A percentile compares a stretch with the other conserved stretches of the same genome.
phyloP scores from a whole-genome alignment of 2,888 invertebrate species.

The Ectemnius lituratus region DNA sequence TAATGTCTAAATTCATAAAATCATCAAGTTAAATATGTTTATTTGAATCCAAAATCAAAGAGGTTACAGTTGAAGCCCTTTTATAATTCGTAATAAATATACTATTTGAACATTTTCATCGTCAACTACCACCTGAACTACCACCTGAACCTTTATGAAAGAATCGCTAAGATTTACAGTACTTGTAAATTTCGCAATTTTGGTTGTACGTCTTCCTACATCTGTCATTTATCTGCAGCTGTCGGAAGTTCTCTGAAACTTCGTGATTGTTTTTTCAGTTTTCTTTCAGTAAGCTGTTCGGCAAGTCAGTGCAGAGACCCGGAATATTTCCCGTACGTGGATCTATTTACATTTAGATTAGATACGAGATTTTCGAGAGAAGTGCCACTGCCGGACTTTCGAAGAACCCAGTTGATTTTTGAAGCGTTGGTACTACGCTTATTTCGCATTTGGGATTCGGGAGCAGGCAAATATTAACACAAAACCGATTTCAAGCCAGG shows the following conservation, averaged over 20 bases:
- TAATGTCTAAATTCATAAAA: no score
- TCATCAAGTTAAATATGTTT: no score
- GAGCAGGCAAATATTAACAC: no score
- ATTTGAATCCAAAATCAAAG: no score
- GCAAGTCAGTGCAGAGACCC: not conserved
- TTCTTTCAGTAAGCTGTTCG: constrained; percentile 8
- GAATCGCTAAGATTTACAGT: constrained; percentile 8
- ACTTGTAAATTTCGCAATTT: constrained; percentile 18
- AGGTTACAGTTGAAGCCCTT: no score
- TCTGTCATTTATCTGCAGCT: not conserved
- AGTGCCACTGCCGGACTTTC: not conserved
- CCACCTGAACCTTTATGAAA: not conserved
- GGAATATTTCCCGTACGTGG: constrained; percentile 14
- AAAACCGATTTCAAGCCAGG: no score
- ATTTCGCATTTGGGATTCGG: constrained; percentile 3
- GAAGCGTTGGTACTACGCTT: constrained; percentile 8
- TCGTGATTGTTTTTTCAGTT: not conserved
- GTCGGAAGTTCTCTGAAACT: not conserved
- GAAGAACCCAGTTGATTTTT: no score
- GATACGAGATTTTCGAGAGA: constrained; percentile 60
- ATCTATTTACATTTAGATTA: constrained; percentile 70
- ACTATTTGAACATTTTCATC: not conserved
- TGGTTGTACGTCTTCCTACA: not conserved
- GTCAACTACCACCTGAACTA: not conserved
- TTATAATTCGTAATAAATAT: no score